Evolutionary conservation across 2,113 vertebrate genomes (phyloP), one percentile per base, ranked within the genome.

Genomic region (Hoplias malabaricus): DNA sequence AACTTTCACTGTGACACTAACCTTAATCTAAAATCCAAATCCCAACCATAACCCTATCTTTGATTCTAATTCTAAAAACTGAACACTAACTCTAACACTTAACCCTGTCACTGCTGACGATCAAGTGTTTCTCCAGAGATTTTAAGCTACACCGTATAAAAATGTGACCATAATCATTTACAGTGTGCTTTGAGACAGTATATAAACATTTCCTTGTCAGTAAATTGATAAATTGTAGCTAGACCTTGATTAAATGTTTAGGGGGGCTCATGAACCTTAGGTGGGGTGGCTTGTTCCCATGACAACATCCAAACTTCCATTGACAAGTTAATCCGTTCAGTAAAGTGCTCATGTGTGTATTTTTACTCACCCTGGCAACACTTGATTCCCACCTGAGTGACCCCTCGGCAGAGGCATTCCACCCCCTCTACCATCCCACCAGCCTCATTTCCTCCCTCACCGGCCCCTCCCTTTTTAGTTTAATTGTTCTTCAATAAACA

Each of bases 271-370:
- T 10, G 8, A 48, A 14, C 36, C 11, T 31, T 56, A 66, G 25
- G 25, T 33, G 40, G 62, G 75, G 62, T n/a, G 13, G 48, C 83
- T 59, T 79, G 75, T 85, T 89, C 67, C 84, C 77, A 87, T 84
- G 88, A 88, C 88, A 92, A 92, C 81, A 81, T 16, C 43, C 66
- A 85, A 80, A 87, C 83, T 84, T 85, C 79, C 78, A 89, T 57
- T 89, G 78, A 88, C 79, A 90, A 89, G 61, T 87, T 84, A 89
- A 90, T 88, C 80, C 67, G 85, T 72, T 77, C 40, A 79, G 29
- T 78, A 75, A 86, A 85, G 23, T 78, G 68, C 65, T 78, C 48
- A 2, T 10, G 14, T 73, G 67, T 87, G 80, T 73, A 69, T 69
- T 81, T 86, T 79, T 43, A 82, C 56, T 89, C 78, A 85, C 81